Evolutionary conservation across 2,797 vertebrate species (phyloP).

Genomic region (Eulemur mongoz): DNA sequence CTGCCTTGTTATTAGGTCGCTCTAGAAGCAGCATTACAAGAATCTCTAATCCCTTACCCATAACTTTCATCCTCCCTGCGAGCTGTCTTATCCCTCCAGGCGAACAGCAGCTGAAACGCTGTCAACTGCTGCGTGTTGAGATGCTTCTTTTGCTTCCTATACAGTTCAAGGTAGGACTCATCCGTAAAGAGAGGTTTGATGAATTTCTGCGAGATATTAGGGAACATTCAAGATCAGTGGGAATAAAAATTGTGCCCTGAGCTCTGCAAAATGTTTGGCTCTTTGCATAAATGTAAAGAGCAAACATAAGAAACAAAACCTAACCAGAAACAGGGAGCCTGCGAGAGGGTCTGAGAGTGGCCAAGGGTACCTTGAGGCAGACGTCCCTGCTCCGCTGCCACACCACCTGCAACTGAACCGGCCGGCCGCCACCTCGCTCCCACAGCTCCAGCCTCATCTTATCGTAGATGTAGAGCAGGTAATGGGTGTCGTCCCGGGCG

Average conservation of each 20-base stretch:
- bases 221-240: neutral
- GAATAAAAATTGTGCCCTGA: neutral
- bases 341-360: rapidly evolving
- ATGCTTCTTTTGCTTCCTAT: slow-evolving; percentile 94
- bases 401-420: slow-evolving; percentile 89
- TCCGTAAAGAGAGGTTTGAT: slow-evolving; percentile 95
- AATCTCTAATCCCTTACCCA: slow-evolving; percentile 85
- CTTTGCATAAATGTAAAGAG: neutral
- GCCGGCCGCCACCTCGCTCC: slow-evolving; percentile 88
- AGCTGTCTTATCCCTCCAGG: slow-evolving; percentile 96
- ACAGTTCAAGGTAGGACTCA: slow-evolving; percentile 95
- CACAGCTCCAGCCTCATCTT: slow-evolving; percentile 89
- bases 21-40: neutral
- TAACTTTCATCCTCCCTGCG: slow-evolving; percentile 97
- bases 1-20: neutral
- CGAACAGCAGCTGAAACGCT: slow-evolving; percentile 94
- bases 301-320: rapidly evolving
- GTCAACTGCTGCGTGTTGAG: slow-evolving; percentile 95
- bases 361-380: slow-evolving; percentile 91
- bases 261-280: neutral
- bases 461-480: slow-evolving; percentile 96
- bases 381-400: slow-evolving; percentile 96
- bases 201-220: slow-evolving; percentile 90
- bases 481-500: slow-evolving; percentile 95
- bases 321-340: rapidly evolving